phyloP scores from a whole-genome alignment of 1,140 invertebrate species.

The Brachionus rubens region DNA sequence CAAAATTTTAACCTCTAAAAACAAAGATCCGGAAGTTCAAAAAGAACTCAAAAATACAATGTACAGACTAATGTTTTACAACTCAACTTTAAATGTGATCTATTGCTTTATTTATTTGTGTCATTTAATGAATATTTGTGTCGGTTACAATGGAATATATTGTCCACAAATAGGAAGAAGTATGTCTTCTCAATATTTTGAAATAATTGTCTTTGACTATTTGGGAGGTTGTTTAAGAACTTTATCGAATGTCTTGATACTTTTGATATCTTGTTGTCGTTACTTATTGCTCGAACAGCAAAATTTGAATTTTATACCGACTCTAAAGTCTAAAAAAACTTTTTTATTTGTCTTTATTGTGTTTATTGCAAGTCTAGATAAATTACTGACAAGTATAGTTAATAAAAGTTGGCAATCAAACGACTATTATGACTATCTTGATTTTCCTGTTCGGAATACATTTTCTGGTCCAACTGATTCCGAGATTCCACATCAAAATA shows the following conservation, averaged over 20 bases:
- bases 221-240: not conserved
- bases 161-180: not conserved
- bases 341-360: not conserved
- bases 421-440: too few relatives aligned
- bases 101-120: not conserved
- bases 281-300: too few relatives aligned
- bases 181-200: not conserved
- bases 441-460: too few relatives aligned
- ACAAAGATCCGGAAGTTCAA: too few relatives aligned
- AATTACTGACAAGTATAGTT: too few relatives aligned
- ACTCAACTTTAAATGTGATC: too few relatives aligned
- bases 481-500: not conserved
- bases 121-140: not conserved
- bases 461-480: too few relatives aligned
- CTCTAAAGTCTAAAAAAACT: not conserved
- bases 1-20: too few relatives aligned
- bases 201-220: conserved; percentile 5
- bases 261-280: not conserved
- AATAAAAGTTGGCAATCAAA: too few relatives aligned
- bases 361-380: too few relatives aligned
- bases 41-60: too few relatives aligned
- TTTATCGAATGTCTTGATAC: not conserved
- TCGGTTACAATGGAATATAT: not conserved
- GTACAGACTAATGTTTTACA: too few relatives aligned
- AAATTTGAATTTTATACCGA: not conserved